Conservation (phyloP, 2,888 invertebrate species). For the Bedellia somnulentella region DNA sequence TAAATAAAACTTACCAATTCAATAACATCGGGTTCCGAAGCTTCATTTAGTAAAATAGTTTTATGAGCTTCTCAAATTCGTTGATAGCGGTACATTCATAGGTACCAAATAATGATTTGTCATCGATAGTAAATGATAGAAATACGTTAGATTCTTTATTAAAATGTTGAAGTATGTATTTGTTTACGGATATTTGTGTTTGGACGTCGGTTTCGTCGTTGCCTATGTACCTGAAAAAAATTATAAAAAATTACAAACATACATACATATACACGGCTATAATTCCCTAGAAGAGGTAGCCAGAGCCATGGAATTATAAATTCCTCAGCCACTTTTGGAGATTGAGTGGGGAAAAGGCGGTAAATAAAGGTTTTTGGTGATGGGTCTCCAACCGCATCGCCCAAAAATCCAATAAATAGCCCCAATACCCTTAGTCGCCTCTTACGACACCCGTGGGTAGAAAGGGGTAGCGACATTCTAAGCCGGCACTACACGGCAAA, state of each 20-base stretch:
- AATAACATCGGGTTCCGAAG: conserved; percentile 18
- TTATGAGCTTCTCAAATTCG: conserved; percentile 20
- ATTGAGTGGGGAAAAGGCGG: no score
- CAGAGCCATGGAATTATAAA: no score
- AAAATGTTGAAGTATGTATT: neutral
- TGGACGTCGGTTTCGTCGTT: conserved; percentile 14
- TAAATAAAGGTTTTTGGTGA: no score
- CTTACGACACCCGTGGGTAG: no score
- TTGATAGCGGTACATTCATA: conserved; percentile 32
- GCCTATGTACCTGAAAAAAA: conserved; percentile 17
- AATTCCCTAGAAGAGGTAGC: no score
- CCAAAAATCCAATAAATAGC: no score
- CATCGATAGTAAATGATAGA: conserved; percentile 7
- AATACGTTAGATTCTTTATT: neutral
- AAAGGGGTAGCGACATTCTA: no score
- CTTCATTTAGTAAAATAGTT: conserved; percentile 22
- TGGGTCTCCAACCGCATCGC: no score
- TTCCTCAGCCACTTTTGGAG: no score
- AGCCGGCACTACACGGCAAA: no score
- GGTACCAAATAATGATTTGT: conserved; percentile 23
- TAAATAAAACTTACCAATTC: neutral
- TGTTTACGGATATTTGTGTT: conserved; percentile 13
- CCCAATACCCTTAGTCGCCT: no score
- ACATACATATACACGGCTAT: neutral
- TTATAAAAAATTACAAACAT: neutral